These are phyloP conservation scores for Zaprionus ornatus DNA, from an alignment of 1,140 invertebrate genomes.

Conservation along the genomic window DNA sequence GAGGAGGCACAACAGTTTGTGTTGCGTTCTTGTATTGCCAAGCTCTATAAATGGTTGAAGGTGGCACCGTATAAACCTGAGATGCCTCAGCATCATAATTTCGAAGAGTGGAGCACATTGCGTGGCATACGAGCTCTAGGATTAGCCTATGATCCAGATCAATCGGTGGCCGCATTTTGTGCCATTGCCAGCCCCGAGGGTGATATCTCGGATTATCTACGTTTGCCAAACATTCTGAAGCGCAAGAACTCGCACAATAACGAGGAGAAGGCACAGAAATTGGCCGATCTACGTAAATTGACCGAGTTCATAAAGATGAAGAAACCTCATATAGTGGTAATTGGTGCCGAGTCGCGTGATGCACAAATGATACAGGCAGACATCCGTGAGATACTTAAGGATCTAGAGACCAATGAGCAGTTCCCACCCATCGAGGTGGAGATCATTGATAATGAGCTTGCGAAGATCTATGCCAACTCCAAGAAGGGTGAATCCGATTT, in stretches of 20 bases:
- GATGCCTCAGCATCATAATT: slow-evolving; percentile 88
- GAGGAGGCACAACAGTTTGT: slow-evolving; percentile 96
- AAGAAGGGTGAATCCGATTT: slow-evolving; percentile 95
- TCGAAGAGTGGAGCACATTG: slow-evolving; percentile 95
- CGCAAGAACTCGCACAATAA: slow-evolving; percentile 90
- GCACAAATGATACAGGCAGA: slow-evolving; percentile 94
- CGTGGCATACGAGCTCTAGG: slow-evolving; percentile 95
- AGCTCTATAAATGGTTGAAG: slow-evolving; percentile 96
- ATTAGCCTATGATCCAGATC: slow-evolving; percentile 93
- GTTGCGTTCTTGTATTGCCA: slow-evolving; percentile 91
- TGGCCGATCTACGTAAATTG: slow-evolving; percentile 92
- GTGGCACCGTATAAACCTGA: slow-evolving; percentile 92
- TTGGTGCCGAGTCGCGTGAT: slow-evolving; percentile 95
- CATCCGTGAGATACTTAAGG: slow-evolving; percentile 90
- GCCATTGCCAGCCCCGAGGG: slow-evolving; percentile 94
- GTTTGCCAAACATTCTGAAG: slow-evolving; percentile 93
- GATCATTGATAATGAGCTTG: slow-evolving; percentile 96
- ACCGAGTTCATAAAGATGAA: slow-evolving; percentile 94
- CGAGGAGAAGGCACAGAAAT: slow-evolving; percentile 89
- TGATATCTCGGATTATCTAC: slow-evolving; percentile 95
- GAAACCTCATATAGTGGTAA: slow-evolving; percentile 96
- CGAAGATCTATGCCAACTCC: slow-evolving; percentile 95
- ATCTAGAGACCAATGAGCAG: slow-evolving; percentile 92
- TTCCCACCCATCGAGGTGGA: slow-evolving; percentile 95
- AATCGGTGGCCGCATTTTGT: slow-evolving; percentile 93